phyloP scores from a whole-genome alignment of 2,113 vertebrate species.

The Rhinopithecus roxellana region DNA sequence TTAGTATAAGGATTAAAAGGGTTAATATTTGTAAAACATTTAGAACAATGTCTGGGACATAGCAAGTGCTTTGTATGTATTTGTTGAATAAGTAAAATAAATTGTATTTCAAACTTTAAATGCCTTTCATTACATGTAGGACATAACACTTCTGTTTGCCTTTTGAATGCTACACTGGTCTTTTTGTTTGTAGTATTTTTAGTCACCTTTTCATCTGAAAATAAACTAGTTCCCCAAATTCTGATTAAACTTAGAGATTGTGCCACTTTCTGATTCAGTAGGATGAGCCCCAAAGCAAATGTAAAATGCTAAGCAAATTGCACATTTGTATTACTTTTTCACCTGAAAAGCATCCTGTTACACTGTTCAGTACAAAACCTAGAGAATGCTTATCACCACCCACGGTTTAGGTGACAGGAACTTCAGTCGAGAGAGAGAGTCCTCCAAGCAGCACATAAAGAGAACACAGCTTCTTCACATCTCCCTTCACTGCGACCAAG shows the following conservation, averaged over 20 bases:
- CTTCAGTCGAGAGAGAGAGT: neutral
- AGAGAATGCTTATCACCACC: neutral
- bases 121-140: neutral
- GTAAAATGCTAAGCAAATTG: neutral
- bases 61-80: neutral
- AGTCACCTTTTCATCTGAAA: constrained; percentile 25
- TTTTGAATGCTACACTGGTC: neutral
- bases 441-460: neutral
- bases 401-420: neutral
- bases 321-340: neutral
- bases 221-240: constrained; percentile 12
- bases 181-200: constrained; percentile 15
- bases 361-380: neutral
- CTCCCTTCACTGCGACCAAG: neutral
- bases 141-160: neutral
- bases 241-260: constrained; percentile 5
- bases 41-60: neutral
- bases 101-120: constrained; percentile 10
- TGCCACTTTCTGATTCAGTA: neutral
- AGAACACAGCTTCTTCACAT: neutral
- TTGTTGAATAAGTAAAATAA: neutral
- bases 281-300: neutral
- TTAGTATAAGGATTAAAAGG: neutral
- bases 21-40: neutral
- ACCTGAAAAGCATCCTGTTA: neutral